These are phyloP conservation scores for Balanococcus diminutus DNA, from an alignment of 2,888 invertebrate species.

Conservation along the genomic window DNA sequence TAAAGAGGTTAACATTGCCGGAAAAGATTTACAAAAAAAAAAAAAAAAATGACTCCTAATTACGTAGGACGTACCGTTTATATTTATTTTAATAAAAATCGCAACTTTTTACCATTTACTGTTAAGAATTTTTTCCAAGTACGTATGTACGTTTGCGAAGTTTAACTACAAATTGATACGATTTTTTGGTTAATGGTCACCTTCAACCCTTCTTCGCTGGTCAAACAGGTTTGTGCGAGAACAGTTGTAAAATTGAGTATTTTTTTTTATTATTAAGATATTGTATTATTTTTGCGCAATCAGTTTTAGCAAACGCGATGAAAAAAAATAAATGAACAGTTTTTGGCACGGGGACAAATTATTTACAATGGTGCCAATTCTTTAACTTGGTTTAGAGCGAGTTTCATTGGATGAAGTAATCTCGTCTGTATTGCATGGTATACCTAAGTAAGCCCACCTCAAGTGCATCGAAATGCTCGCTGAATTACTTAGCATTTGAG, in stretches of 20 bases:
- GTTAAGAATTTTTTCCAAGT: neutral
- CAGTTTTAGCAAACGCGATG: neutral
- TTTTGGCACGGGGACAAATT: conserved; percentile 22
- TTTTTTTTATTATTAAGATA: conserved; percentile 4
- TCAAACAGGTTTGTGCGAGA: neutral
- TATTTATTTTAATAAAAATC: neutral
- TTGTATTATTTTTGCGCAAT: conserved; percentile 8
- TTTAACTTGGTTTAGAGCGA: neutral
- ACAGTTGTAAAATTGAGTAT: neutral
- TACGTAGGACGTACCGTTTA: neutral
- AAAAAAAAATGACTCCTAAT: neutral
- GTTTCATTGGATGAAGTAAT: conserved; percentile 8
- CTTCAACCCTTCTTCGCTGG: neutral
- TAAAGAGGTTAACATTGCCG: neutral
- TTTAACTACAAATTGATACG: neutral
- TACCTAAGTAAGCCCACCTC: neutral
- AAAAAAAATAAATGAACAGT: neutral
- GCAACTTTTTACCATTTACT: neutral
- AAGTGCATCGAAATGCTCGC: neutral
- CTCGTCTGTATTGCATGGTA: neutral
- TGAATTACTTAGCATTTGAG: neutral
- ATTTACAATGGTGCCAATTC: conserved; percentile 13
- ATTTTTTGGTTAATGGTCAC: neutral
- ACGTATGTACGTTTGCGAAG: neutral
- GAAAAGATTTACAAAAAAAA: neutral